A percentile compares a stretch with the other conserved stretches of the same genome.
Evolutionary conservation across 2,797 vertebrate genomes (phyloP).

Genomic region (Peromyscus aztecus): DNA sequence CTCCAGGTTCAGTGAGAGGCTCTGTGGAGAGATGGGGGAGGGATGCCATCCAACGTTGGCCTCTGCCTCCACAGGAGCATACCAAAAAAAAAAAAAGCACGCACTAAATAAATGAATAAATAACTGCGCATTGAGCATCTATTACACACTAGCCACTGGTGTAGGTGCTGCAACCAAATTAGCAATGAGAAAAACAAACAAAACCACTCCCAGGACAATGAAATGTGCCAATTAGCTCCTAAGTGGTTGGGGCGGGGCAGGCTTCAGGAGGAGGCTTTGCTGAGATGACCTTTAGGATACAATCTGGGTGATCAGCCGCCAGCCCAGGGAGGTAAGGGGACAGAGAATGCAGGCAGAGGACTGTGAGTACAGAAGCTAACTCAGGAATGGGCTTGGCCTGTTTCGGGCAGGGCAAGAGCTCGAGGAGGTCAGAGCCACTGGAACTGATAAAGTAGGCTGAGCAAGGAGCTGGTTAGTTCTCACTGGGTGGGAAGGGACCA

Average conservation of each 20-base stretch:
- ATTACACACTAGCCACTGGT: not conserved
- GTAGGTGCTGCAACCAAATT: not conserved
- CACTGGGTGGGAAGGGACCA: not conserved
- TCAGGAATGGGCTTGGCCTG: not conserved
- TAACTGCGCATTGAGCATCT: not conserved
- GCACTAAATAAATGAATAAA: not conserved
- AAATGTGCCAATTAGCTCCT: not conserved
- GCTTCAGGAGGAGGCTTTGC: not conserved
- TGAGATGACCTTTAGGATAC: constrained; percentile 19
- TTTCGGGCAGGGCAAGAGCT: not conserved
- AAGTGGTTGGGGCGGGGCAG: not conserved
- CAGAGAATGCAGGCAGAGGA: not conserved
- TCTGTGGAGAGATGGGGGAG: not conserved
- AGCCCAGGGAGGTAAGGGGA: not conserved
- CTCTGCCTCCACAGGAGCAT: not conserved
- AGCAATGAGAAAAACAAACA: not conserved
- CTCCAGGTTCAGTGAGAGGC: not conserved
- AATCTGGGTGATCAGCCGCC: not conserved
- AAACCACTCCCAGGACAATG: not conserved
- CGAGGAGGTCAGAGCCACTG: not conserved
- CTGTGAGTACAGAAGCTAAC: not conserved
- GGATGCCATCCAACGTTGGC: not conserved
- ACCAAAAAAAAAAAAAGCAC: no score
- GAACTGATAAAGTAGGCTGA: not conserved
- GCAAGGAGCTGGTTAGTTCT: not conserved